These are phyloP conservation scores for Cynaeus angustus DNA, from an alignment of 2,888 invertebrate genomes.

Conservation along the genomic window DNA sequence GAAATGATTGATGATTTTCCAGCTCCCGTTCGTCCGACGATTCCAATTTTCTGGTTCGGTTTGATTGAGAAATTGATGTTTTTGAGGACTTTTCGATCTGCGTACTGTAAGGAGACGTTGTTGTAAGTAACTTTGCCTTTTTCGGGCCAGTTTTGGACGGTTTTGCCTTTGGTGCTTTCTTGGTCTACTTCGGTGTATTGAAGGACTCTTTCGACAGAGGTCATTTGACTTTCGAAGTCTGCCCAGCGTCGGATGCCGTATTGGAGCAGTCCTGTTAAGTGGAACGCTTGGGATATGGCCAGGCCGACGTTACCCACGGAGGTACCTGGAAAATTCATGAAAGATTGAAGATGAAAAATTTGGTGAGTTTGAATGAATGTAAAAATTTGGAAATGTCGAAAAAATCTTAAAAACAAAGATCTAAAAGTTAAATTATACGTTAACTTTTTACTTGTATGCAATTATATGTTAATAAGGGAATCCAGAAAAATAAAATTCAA, in stretches of 20 bases:
- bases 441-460: too few relatives aligned
- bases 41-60: conserved; percentile 73
- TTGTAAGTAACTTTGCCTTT: conserved; percentile 76
- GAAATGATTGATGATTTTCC: conserved; percentile 87
- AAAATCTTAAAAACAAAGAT: too few relatives aligned
- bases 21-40: conserved; percentile 85
- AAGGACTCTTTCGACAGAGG: conserved; percentile 87
- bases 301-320: conserved; percentile 79
- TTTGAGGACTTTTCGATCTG: conserved; percentile 77
- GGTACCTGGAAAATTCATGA: conserved; percentile 66
- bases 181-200: conserved; percentile 72
- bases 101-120: conserved; percentile 80
- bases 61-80: conserved; percentile 71
- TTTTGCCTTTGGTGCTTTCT: conserved; percentile 68
- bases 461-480: too few relatives aligned
- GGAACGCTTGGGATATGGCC: conserved; percentile 86
- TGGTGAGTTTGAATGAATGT: too few relatives aligned
- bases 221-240: conserved; percentile 87
- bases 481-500: too few relatives aligned
- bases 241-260: conserved; percentile 87
- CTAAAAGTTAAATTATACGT: too few relatives aligned
- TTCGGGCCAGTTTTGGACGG: conserved; percentile 78
- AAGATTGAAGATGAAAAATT: too few relatives aligned
- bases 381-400: too few relatives aligned
- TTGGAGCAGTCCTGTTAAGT: conserved; percentile 80